Percentiles rank a stretch among this genome's conserved stretches.
These are phyloP conservation scores for Helarctos malayanus DNA, from an alignment of 2,797 vertebrate species.

Conservation along the genomic window DNA sequence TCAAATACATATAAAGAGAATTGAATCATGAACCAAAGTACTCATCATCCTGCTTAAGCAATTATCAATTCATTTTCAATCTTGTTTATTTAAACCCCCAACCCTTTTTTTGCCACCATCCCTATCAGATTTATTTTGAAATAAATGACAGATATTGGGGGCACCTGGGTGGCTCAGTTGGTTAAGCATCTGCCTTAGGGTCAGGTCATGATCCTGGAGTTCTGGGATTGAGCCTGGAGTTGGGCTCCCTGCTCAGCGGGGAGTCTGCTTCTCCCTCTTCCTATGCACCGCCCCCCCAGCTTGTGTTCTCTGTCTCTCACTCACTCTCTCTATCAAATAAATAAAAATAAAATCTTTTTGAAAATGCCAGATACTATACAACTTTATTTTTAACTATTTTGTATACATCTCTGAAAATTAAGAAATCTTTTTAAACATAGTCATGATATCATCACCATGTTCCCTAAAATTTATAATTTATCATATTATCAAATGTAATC, in stretches of 20 bases:
- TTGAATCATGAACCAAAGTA: slow-evolving; percentile 15
- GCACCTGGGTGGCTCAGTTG: background rate
- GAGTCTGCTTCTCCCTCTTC: background rate
- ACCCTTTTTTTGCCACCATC: background rate
- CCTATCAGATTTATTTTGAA: background rate
- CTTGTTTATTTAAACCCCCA: background rate
- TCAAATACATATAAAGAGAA: background rate
- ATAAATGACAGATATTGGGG: background rate
- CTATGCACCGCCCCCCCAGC: background rate
- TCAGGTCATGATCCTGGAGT: background rate
- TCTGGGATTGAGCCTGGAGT: background rate
- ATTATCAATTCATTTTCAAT: slow-evolving; percentile 16
- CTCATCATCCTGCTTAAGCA: background rate
- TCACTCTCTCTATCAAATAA: too few species aligned
- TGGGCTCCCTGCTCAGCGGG: background rate
- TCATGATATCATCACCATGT: background rate
- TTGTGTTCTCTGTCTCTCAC: background rate
- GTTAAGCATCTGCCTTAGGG: background rate
- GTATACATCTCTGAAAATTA: background rate
- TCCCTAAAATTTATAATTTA: background rate
- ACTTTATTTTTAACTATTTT: slow-evolving; percentile 7
- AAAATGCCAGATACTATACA: background rate
- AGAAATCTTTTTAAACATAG: background rate
- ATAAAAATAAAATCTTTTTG: background rate
- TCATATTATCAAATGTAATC: slow-evolving; percentile 1